phyloP scores from a whole-genome alignment of 1,140 invertebrate species.

The Panagrolaimus sp. region DNA sequence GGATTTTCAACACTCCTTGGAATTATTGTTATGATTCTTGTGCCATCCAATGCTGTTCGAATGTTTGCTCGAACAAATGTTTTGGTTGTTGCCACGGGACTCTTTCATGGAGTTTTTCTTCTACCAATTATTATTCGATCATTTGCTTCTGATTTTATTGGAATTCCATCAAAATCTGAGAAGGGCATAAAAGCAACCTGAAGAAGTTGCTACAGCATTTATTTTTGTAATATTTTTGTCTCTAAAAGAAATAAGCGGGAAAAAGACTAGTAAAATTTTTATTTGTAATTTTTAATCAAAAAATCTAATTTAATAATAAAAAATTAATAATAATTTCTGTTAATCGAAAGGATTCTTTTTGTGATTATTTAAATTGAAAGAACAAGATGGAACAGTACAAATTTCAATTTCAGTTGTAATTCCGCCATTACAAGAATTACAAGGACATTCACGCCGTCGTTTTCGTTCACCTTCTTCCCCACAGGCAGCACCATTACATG shows the following conservation, averaged over 20 bases:
- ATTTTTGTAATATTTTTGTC: too few species aligned
- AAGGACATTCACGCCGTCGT: not conserved
- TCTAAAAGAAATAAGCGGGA: too few species aligned
- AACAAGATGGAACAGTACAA: not conserved
- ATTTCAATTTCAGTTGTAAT: not conserved
- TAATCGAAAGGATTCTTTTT: conserved; percentile 13
- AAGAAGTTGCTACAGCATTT: too few species aligned
- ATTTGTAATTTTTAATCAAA: too few species aligned
- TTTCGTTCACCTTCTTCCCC: conserved; percentile 3
- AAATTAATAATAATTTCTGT: not conserved
- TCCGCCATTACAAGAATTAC: not conserved
- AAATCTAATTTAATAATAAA: too few species aligned
- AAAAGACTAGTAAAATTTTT: too few species aligned
- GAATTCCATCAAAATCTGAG: not conserved
- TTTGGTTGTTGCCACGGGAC: conserved; percentile 55
- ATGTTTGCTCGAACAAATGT: conserved; percentile 57
- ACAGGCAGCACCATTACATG: not conserved
- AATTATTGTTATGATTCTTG: conserved; percentile 51
- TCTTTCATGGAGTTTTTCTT: conserved; percentile 57
- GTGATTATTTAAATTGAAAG: not conserved
- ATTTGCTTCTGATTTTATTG: conserved; percentile 43
- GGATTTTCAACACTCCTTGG: conserved; percentile 54
- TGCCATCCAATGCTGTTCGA: conserved; percentile 56
- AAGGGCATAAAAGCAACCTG: too few species aligned
- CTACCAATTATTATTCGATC: conserved; percentile 57